Evolutionary conservation across 2,797 vertebrate species (phyloP), one percentile per base, ranked within the genome.

Genomic region (Gila robusta): DNA sequence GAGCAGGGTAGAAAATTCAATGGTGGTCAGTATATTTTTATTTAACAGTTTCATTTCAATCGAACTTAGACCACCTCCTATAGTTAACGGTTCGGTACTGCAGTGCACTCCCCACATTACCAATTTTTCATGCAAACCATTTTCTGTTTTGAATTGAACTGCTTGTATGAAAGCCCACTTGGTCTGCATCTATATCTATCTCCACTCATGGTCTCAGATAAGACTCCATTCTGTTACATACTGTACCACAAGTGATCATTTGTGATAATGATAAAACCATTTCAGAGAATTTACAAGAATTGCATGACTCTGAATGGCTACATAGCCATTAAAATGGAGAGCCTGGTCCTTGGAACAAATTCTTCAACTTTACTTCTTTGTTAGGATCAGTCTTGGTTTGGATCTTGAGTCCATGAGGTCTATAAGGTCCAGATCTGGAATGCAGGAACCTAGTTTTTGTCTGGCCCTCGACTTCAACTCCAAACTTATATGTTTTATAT

Each of bases 251-350:
- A 49, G 41, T 49, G 14, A 73, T 73, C 28, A 73, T 49, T 47
- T 47, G 39, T 41, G 39, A 41, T 41, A 41, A 41, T 2, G 8
- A 41, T 41, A 41, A 41, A 41, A 10, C 11, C 26, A 73, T 73
- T 73, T 73, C n/a, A 47, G 71, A 73, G n/a, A 41, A 71, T 71
- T 39, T 44, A 16, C 39, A 72, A 72, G 6, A 73, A 73, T 4
- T 28, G 4, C 26, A 49, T 73, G 26, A 49, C 44, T 49, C 16
- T 74, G 44, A 52, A 74, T 21, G 44, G 26, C 17, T 32, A 21
- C n/a, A 44, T 41, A 71, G 10, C 6, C 21, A 71, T 39, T 23
- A 5, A 39, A 70, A 70, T 70, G 8, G 35, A 37, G 9, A 39
- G 6, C 21, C 11, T 44, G 69, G 39, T 44, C 70, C 12, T 72